Percentiles rank a stretch among this genome's conserved stretches.
Conservation (phyloP, 2,797 vertebrate species). For the Setipinna tenuifilis region DNA sequence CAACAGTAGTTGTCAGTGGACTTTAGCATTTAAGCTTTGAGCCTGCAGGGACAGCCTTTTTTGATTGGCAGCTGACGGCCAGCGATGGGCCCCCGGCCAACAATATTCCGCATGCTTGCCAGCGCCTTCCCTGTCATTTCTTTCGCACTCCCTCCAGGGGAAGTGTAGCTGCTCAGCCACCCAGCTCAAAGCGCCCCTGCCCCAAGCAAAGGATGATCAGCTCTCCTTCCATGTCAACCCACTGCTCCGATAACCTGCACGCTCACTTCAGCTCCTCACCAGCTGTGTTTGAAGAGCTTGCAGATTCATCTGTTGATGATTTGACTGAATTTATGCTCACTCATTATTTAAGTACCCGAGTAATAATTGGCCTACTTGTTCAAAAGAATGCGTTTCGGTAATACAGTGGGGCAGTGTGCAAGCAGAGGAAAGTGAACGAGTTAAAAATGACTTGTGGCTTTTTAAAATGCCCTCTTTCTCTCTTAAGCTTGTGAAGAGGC, state of each 20-base stretch:
- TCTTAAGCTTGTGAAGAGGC: neutral
- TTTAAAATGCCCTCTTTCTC: neutral
- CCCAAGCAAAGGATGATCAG: neutral
- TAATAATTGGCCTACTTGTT: neutral
- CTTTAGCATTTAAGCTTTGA: constrained; percentile 20
- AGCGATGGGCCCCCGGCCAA: neutral
- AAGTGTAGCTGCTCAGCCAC: neutral
- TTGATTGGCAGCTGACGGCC: constrained; percentile 5
- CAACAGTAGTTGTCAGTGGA: neutral
- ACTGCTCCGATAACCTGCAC: neutral
- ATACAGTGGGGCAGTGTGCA: neutral
- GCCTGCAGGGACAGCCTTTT: neutral
- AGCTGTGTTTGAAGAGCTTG: neutral
- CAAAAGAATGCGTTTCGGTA: neutral
- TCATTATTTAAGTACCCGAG: neutral
- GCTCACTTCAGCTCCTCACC: neutral
- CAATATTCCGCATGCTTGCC: neutral
- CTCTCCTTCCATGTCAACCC: neutral
- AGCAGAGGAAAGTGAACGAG: neutral
- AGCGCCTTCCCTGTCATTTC: neutral
- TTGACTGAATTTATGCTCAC: neutral
- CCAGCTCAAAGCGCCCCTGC: neutral
- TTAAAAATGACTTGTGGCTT: neutral
- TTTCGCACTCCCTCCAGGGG: neutral
- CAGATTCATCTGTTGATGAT: neutral